A percentile compares a stretch with the other conserved stretches of the same genome.
Evolutionary conservation across 2,888 invertebrate genomes (phyloP).

Genomic region (Acanthoscelides obtectus): DNA sequence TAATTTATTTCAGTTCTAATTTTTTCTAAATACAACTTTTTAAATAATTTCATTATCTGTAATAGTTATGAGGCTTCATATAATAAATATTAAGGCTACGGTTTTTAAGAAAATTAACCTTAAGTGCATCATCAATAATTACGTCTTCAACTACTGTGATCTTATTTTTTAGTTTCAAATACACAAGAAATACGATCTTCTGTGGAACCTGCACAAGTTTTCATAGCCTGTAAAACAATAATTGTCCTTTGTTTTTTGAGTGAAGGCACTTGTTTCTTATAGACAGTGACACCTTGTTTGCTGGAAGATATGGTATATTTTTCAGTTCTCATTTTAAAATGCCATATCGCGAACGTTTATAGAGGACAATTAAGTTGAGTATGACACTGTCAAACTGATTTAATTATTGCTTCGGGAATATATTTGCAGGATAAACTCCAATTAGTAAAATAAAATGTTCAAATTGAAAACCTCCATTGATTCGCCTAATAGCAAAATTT

Average conservation of each 20-base stretch:
- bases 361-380: no score
- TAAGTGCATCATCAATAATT: not conserved
- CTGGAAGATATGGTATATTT: no score
- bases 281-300: not conserved
- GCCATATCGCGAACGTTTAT: no score
- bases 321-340: no score
- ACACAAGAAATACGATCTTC: not conserved
- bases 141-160: not conserved
- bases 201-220: not conserved
- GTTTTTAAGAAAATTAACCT: not conserved
- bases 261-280: not conserved
- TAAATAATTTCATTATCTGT: not conserved
- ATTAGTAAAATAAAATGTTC: no score
- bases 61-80: not conserved
- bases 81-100: not conserved
- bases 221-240: not conserved
- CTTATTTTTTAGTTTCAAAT: not conserved
- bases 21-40: not conserved
- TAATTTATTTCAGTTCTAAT: not conserved
- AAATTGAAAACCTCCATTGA: no score
- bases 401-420: not conserved
- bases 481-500: not conserved
- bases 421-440: not conserved
- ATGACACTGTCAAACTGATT: not conserved
- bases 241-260: not conserved